Evolutionary conservation across 2,113 vertebrate species (phyloP).

Genomic region (Struthio camelus): DNA sequence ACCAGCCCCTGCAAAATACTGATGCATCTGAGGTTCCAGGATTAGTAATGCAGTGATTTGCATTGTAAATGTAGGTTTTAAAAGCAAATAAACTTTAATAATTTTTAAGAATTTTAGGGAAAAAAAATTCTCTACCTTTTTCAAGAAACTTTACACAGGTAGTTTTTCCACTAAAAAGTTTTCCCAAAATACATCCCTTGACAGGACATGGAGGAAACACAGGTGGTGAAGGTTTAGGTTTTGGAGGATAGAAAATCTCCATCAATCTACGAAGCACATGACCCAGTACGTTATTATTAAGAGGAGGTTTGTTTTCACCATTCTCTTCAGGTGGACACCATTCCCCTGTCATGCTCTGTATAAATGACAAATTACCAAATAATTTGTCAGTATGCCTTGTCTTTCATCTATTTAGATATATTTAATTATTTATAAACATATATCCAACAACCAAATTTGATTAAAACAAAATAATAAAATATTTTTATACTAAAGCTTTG

Average conservation of each 20-base stretch:
- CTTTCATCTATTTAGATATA: background rate
- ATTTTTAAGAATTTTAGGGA: background rate
- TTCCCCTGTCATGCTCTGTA: constrained; percentile 87
- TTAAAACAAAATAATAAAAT: background rate
- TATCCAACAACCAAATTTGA: background rate
- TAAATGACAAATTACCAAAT: constrained; percentile 62
- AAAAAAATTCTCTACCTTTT: constrained; percentile 76
- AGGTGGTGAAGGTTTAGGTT: background rate
- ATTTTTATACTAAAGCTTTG: background rate
- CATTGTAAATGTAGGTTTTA: background rate
- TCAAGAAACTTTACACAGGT: constrained; percentile 80
- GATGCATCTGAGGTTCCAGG: background rate
- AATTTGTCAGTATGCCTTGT: background rate
- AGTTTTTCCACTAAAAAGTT: constrained; percentile 88
- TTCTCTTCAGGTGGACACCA: constrained; percentile 83
- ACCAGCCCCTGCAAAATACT: background rate
- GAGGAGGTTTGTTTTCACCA: constrained; percentile 66
- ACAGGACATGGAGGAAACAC: constrained; percentile 75
- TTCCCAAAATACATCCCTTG: constrained; percentile 90
- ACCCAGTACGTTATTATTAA: constrained; percentile 83
- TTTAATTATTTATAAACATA: background rate
- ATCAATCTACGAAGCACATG: constrained; percentile 82
- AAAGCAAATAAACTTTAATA: background rate
- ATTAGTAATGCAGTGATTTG: background rate
- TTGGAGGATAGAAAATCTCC: constrained; percentile 73